Conservation (phyloP, 1,140 invertebrate genomes). For the Drosophila bipectinata region DNA sequence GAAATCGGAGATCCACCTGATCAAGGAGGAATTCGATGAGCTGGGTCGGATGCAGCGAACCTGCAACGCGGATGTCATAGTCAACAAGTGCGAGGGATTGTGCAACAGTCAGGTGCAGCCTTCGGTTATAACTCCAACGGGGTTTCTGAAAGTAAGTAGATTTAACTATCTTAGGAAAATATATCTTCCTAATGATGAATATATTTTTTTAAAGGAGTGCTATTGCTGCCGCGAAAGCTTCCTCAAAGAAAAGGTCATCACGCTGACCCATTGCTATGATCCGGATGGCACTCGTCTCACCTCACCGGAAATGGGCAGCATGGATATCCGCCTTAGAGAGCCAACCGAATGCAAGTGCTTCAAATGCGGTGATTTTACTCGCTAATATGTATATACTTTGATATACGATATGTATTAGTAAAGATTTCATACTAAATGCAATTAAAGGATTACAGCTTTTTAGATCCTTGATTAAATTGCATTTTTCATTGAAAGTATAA, state of each 20-base stretch:
- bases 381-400: slow-evolving; percentile 78
- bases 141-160: slow-evolving; percentile 92
- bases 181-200: neutral
- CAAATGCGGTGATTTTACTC: slow-evolving; percentile 91
- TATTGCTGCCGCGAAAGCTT: slow-evolving; percentile 95
- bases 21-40: slow-evolving; percentile 95
- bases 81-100: slow-evolving; percentile 95
- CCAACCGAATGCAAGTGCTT: slow-evolving; percentile 95
- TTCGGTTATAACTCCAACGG: slow-evolving; percentile 93
- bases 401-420: neutral
- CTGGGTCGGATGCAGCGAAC: slow-evolving; percentile 91
- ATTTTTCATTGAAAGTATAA: neutral
- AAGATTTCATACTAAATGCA: slow-evolving; percentile 13
- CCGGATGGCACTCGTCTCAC: slow-evolving; percentile 91
- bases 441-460: neutral
- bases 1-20: slow-evolving; percentile 91
- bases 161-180: neutral
- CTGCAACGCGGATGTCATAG: slow-evolving; percentile 93
- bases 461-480: neutral
- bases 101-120: slow-evolving; percentile 96
- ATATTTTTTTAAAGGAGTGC: slow-evolving; percentile 89
- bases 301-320: slow-evolving; percentile 86
- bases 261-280: slow-evolving; percentile 93
- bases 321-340: slow-evolving; percentile 93
- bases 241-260: slow-evolving; percentile 91